phyloP scores from a whole-genome alignment of 1,140 invertebrate genomes.

The Cydia splendana region DNA sequence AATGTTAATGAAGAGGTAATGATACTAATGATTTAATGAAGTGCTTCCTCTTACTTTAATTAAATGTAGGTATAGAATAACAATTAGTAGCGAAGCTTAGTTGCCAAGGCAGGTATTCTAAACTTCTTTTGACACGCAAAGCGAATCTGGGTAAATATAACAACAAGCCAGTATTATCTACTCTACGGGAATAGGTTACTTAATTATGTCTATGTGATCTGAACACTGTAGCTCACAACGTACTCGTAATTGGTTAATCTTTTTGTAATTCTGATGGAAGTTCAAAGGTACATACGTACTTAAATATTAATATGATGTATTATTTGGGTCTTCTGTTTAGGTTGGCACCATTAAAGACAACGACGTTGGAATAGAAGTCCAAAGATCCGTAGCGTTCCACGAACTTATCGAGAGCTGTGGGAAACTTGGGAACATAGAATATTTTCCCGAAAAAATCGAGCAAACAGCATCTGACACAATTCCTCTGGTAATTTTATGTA shows the following conservation, averaged over 20 bases:
- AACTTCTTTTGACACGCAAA: too few species aligned
- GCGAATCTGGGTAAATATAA: too few species aligned
- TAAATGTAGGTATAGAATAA: too few species aligned
- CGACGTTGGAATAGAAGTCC: slow-evolving; percentile 53
- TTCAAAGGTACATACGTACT: too few species aligned
- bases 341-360: slow-evolving; percentile 40
- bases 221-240: too few species aligned
- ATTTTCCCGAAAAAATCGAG: not conserved
- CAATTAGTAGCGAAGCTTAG: too few species aligned
- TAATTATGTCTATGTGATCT: too few species aligned
- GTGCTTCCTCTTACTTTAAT: not conserved
- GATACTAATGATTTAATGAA: not conserved
- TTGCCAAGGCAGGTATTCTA: too few species aligned
- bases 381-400: slow-evolving; percentile 62
- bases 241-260: too few species aligned
- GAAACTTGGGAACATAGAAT: not conserved
- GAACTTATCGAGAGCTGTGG: slow-evolving; percentile 48
- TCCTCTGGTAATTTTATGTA: not conserved
- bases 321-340: slow-evolving; percentile 42
- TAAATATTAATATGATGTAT: not conserved
- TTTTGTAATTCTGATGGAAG: too few species aligned
- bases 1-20: slow-evolving; percentile 33
- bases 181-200: too few species aligned
- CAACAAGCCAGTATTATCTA: too few species aligned
- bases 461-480: slow-evolving; percentile 21